These are phyloP conservation scores for Steinernema scapterisci DNA, from an alignment of 2,888 invertebrate species.

Conservation along the genomic window DNA sequence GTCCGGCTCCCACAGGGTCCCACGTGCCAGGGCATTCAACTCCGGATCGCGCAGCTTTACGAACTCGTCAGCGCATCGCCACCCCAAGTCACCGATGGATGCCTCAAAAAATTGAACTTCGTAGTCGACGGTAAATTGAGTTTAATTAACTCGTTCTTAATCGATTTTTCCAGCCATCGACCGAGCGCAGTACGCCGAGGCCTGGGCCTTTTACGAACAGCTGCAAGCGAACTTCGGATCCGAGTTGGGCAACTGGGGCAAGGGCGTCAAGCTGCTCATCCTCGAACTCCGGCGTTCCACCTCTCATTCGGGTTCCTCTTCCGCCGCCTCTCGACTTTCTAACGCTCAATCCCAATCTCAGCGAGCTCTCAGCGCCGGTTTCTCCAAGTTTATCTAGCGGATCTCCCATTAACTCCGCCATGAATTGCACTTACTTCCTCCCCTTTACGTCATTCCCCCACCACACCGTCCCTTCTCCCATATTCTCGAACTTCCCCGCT, in stretches of 20 bases:
- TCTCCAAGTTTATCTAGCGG: slow-evolving; percentile 17
- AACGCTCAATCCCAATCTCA: slow-evolving; percentile 22
- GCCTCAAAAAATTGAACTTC: slow-evolving; percentile 58
- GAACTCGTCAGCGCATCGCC: slow-evolving; percentile 40
- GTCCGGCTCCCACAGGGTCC: slow-evolving; percentile 44
- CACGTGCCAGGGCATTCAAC: slow-evolving; percentile 55
- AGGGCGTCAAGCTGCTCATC: slow-evolving; percentile 42
- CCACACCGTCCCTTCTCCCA: background rate
- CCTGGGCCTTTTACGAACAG: slow-evolving; percentile 47
- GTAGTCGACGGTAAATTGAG: slow-evolving; percentile 63
- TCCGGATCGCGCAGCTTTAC: slow-evolving; percentile 47
- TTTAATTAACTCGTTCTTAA: slow-evolving; percentile 42
- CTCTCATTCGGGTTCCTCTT: background rate
- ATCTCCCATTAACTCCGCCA: background rate
- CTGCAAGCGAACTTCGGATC: slow-evolving; percentile 43
- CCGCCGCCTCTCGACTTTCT: slow-evolving; percentile 7
- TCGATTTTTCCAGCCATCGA: slow-evolving; percentile 53
- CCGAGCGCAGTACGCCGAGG: slow-evolving; percentile 54
- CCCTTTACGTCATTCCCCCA: background rate
- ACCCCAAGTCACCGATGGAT: slow-evolving; percentile 43
- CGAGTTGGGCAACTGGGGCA: slow-evolving; percentile 41
- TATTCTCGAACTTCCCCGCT: background rate
- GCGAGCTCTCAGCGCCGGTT: slow-evolving; percentile 11
- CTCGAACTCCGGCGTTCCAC: slow-evolving; percentile 34
- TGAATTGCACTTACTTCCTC: background rate